These are phyloP conservation scores for Ophion costatus DNA, from an alignment of 2,888 invertebrate genomes.

Conservation along the genomic window DNA sequence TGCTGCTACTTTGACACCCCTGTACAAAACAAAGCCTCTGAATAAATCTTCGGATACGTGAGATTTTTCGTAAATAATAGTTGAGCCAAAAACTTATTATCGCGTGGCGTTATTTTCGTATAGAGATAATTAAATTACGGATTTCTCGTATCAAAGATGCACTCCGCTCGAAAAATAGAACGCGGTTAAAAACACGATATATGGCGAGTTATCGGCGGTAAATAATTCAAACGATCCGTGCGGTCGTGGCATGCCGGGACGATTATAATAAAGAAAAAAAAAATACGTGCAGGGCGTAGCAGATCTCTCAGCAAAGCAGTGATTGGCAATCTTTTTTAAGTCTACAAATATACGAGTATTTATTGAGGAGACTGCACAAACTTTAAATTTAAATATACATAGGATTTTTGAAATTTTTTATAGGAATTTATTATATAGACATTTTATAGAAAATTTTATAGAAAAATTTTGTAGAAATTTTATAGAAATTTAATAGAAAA, in stretches of 20 bases:
- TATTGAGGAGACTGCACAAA: no score
- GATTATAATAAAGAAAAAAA: constrained; percentile 35
- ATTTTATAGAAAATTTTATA: no score
- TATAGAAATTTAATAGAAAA: no score
- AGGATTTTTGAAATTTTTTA: no score
- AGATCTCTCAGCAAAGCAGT: constrained; percentile 30
- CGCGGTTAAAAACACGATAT: constrained; percentile 17
- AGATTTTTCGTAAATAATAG: constrained; percentile 34
- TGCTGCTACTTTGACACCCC: not conserved
- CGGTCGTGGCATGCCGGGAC: not conserved
- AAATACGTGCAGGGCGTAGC: constrained; percentile 18
- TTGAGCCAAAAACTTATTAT: not conserved
- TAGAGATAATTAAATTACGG: not conserved
- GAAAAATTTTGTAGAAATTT: no score
- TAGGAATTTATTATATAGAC: no score
- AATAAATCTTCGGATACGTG: constrained; percentile 15
- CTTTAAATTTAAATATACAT: no score
- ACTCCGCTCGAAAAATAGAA: not conserved
- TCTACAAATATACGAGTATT: no score
- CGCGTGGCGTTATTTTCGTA: not conserved
- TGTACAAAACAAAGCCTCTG: not conserved
- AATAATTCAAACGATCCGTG: constrained; percentile 18
- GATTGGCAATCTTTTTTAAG: constrained; percentile 43
- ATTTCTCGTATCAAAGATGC: not conserved
- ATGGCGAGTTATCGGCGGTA: constrained; percentile 12